phyloP scores from a whole-genome alignment of 2,888 invertebrate genomes.

The Apodemia hepburni region DNA sequence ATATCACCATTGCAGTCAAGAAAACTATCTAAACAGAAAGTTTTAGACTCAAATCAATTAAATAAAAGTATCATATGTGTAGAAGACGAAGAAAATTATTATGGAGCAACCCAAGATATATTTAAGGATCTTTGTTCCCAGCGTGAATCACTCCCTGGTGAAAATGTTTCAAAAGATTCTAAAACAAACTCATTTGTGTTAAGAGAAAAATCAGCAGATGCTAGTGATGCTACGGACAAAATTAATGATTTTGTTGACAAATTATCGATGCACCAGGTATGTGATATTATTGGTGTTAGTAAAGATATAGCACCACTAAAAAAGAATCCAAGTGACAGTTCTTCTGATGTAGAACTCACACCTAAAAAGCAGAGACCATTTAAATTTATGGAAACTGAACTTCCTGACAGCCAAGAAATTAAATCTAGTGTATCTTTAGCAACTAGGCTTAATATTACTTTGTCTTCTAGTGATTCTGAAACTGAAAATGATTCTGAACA shows the following conservation, averaged over 20 bases:
- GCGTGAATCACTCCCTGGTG: conserved; percentile 31
- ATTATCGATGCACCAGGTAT: conserved; percentile 41
- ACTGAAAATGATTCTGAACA: conserved; percentile 45
- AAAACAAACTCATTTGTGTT: not conserved
- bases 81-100: conserved; percentile 41
- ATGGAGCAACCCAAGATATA: conserved; percentile 60
- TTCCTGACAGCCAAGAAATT: conserved; percentile 67
- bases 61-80: conserved; percentile 21
- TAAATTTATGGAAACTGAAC: conserved; percentile 49
- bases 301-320: conserved; percentile 34
- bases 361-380: conserved; percentile 51
- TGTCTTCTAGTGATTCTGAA: conserved; percentile 60
- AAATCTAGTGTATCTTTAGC: conserved; percentile 43
- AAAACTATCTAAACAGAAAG: conserved; percentile 36
- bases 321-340: conserved; percentile 46
- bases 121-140: conserved; percentile 58
- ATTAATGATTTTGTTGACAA: conserved; percentile 38
- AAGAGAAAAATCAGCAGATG: conserved; percentile 8
- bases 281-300: conserved; percentile 41
- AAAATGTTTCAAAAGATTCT: conserved; percentile 6
- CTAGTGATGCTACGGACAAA: conserved; percentile 31
- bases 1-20: conserved; percentile 46
- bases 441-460: conserved; percentile 30
- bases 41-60: conserved; percentile 6
- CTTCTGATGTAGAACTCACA: conserved; percentile 47